These are phyloP conservation scores for Melolontha melolontha DNA, from an alignment of 2,888 invertebrate genomes.

Conservation along the genomic window DNA sequence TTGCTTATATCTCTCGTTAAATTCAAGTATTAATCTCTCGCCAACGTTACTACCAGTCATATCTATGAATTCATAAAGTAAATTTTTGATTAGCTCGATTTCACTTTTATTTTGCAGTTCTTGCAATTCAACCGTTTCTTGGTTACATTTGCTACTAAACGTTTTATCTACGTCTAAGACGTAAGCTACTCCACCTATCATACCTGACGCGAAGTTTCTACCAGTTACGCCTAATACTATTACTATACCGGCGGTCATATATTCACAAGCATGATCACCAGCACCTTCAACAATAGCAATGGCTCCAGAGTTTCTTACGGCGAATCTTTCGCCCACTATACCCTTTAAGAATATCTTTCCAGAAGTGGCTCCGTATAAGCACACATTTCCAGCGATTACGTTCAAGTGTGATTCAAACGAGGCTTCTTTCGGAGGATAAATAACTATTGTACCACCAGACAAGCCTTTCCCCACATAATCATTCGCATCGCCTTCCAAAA, in stretches of 20 bases:
- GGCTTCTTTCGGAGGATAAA: conserved; percentile 89
- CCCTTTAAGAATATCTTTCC: conserved; percentile 91
- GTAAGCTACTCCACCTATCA: conserved; percentile 95
- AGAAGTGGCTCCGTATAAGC: conserved; percentile 95
- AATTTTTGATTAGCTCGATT: conserved; percentile 77
- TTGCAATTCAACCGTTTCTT: conserved; percentile 93
- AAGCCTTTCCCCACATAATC: conserved; percentile 97
- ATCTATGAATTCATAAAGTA: conserved; percentile 87
- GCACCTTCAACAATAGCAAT: conserved; percentile 98
- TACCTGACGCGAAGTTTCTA: conserved; percentile 98
- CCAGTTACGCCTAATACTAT: conserved; percentile 95
- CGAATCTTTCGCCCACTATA: conserved; percentile 97
- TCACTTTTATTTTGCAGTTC: conserved; percentile 84
- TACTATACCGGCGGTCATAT: conserved; percentile 97
- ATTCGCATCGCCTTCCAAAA: conserved; percentile 96
- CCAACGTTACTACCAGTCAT: conserved; percentile 88
- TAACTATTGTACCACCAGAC: conserved; percentile 93
- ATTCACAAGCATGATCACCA: conserved; percentile 99
- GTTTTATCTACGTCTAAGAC: conserved; percentile 92
- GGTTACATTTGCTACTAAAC: conserved; percentile 89
- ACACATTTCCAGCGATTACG: conserved; percentile 98
- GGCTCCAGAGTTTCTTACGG: conserved; percentile 97
- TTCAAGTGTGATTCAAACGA: conserved; percentile 93
- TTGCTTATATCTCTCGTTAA: conserved; percentile 82
- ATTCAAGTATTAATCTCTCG: conserved; percentile 76